Evolutionary conservation across 2,888 invertebrate species (phyloP).

Genomic region (Hemistola chrysoprasaria): DNA sequence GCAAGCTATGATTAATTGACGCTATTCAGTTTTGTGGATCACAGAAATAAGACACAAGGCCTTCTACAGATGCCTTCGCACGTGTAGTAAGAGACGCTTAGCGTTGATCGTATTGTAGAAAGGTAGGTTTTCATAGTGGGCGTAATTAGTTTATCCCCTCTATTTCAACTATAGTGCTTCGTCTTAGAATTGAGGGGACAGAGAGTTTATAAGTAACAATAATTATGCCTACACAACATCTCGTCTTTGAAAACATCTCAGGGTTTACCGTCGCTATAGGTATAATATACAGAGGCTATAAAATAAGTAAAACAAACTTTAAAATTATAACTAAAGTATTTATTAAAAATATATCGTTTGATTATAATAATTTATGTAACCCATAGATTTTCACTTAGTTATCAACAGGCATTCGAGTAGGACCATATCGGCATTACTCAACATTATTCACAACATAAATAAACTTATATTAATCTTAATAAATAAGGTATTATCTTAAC

Average conservation of each 20-base stretch:
- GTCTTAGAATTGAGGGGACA: no score
- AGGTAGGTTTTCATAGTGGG: no score
- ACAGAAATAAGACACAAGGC: conserved; percentile 8
- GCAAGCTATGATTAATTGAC: conserved; percentile 15
- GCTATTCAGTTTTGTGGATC: conserved; percentile 18
- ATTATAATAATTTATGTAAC: conserved; percentile 36
- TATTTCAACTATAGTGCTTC: no score
- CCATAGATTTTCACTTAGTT: conserved; percentile 34
- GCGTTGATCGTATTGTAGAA: no score
- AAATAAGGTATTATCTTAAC: conserved; percentile 32
- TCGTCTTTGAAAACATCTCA: no score
- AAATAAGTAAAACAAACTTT: conserved; percentile 13
- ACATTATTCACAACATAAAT: conserved; percentile 50
- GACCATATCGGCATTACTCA: conserved; percentile 36
- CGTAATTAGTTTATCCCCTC: no score
- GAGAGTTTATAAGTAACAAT: no score
- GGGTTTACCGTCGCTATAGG: no score
- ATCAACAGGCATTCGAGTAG: conserved; percentile 47
- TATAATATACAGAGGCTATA: no score
- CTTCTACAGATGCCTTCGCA: no score
- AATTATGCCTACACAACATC: no score
- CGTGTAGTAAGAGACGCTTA: no score
- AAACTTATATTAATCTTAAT: conserved; percentile 42
- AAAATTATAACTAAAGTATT: conserved; percentile 37
- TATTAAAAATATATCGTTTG: conserved; percentile 54